Percentiles rank a stretch among this genome's conserved stretches.
Evolutionary conservation across 2,888 invertebrate genomes (phyloP).

Genomic region (Hydropsyche betteni): DNA sequence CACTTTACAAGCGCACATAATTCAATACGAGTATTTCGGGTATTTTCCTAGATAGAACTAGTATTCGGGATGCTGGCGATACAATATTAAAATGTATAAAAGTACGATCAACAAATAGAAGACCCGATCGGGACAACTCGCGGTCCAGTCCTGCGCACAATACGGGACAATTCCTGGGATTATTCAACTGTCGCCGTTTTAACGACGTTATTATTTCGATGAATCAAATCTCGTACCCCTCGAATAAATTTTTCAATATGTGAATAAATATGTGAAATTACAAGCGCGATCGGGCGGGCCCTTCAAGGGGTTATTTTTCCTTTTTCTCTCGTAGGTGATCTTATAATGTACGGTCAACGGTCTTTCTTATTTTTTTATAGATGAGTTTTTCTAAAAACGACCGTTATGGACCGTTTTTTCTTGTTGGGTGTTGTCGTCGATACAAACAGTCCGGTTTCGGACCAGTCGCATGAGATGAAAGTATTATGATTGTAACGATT

Average conservation of each 20-base stretch:
- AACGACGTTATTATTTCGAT: slow-evolving; percentile 20
- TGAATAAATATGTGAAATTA: no score
- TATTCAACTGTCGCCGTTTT: slow-evolving; percentile 39
- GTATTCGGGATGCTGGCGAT: slow-evolving; percentile 35
- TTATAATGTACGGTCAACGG: not conserved
- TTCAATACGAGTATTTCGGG: slow-evolving; percentile 28
- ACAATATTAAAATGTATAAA: not conserved
- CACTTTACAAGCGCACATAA: slow-evolving; percentile 19
- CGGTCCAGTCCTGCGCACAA: slow-evolving; percentile 33
- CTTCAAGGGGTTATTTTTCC: slow-evolving; percentile 49
- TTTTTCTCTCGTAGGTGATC: not conserved
- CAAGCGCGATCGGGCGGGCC: no score
- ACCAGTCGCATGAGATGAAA: not conserved
- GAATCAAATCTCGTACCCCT: slow-evolving; percentile 28
- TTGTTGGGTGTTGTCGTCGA: no score
- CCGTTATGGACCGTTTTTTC: slow-evolving; percentile 8
- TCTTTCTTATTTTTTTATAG: not conserved
- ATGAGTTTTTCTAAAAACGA: slow-evolving; percentile 6
- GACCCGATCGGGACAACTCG: no score
- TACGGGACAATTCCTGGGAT: slow-evolving; percentile 43
- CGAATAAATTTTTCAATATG: not conserved
- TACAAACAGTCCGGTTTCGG: slow-evolving; percentile 11
- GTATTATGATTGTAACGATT: not conserved
- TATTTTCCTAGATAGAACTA: slow-evolving; percentile 16
- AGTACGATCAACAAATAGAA: no score